phyloP scores from a whole-genome alignment of 2,888 invertebrate species.

The Nudaria mundana region DNA sequence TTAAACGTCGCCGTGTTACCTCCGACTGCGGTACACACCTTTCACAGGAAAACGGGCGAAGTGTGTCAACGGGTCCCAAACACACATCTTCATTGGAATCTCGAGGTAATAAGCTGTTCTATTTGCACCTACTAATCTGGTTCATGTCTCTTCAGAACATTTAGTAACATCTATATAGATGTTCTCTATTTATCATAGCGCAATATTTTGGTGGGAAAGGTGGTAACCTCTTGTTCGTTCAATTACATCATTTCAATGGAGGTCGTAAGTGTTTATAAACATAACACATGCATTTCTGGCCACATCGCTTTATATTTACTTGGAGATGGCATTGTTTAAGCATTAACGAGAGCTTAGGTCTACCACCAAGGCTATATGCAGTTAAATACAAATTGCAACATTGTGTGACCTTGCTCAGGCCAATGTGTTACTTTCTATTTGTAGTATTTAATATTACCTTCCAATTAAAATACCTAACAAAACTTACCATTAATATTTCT shows the following conservation, averaged over 20 bases:
- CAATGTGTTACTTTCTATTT: slow-evolving; percentile 55
- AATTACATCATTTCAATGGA: slow-evolving; percentile 69
- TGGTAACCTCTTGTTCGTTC: slow-evolving; percentile 65
- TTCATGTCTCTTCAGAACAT: slow-evolving; percentile 14
- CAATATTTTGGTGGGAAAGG: slow-evolving; percentile 73
- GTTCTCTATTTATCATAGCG: slow-evolving; percentile 18
- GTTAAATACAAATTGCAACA: slow-evolving; percentile 45
- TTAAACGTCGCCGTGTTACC: slow-evolving; percentile 69
- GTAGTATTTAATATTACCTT: slow-evolving; percentile 18
- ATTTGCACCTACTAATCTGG: slow-evolving; percentile 26
- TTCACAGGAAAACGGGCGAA: slow-evolving; percentile 72
- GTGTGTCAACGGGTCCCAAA: slow-evolving; percentile 67
- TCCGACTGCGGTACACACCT: slow-evolving; percentile 71
- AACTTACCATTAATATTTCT: no score
- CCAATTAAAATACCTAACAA: no score
- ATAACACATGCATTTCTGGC: slow-evolving; percentile 48
- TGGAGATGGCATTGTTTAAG: slow-evolving; percentile 1
- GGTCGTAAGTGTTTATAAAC: slow-evolving; percentile 78
- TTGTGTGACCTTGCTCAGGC: slow-evolving; percentile 48
- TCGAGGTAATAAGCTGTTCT: slow-evolving; percentile 58
- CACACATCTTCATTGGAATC: slow-evolving; percentile 55
- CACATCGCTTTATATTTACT: slow-evolving; percentile 12
- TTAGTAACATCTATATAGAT: slow-evolving; percentile 11
- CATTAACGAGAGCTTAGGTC: no score
- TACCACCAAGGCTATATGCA: slow-evolving; percentile 17